These are phyloP conservation scores for Wiebesia pumilae DNA, from an alignment of 1,140 invertebrate species.

Conservation along the genomic window DNA sequence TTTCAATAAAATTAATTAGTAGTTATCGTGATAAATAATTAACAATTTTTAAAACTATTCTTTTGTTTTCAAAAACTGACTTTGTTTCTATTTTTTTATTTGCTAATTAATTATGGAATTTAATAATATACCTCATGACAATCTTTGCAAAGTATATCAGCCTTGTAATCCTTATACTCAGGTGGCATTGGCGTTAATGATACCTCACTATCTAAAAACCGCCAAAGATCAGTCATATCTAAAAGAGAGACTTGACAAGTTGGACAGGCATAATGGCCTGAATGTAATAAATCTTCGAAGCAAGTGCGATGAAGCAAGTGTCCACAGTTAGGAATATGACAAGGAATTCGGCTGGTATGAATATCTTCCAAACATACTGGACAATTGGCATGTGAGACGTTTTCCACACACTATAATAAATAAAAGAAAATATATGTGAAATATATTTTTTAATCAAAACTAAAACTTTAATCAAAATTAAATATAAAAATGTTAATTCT, in stretches of 20 bases:
- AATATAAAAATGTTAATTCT: not conserved
- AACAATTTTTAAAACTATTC: too few relatives aligned
- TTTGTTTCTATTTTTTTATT: too few relatives aligned
- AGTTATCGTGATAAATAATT: too few relatives aligned
- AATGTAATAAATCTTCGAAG: constrained; percentile 85
- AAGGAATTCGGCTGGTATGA: constrained; percentile 89
- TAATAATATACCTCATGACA: constrained; percentile 84
- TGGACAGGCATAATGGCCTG: constrained; percentile 90
- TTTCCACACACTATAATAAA: constrained; percentile 85
- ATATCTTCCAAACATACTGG: constrained; percentile 92
- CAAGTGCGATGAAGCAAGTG: constrained; percentile 89
- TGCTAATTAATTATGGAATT: not conserved
- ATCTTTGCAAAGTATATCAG: constrained; percentile 90
- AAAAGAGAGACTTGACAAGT: constrained; percentile 89
- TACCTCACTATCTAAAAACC: constrained; percentile 87
- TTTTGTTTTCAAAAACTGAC: too few relatives aligned
- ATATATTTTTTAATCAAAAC: constrained; percentile 31
- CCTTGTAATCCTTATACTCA: constrained; percentile 85
- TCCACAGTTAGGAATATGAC: constrained; percentile 90
- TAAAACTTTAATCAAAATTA: not conserved
- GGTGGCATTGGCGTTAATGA: constrained; percentile 86
- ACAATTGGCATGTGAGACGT: constrained; percentile 89
- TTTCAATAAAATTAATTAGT: too few relatives aligned
- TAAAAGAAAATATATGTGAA: constrained; percentile 18
- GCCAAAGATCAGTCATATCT: constrained; percentile 89